phyloP scores from a whole-genome alignment of 2,888 invertebrate genomes.

The Biston betularia region DNA sequence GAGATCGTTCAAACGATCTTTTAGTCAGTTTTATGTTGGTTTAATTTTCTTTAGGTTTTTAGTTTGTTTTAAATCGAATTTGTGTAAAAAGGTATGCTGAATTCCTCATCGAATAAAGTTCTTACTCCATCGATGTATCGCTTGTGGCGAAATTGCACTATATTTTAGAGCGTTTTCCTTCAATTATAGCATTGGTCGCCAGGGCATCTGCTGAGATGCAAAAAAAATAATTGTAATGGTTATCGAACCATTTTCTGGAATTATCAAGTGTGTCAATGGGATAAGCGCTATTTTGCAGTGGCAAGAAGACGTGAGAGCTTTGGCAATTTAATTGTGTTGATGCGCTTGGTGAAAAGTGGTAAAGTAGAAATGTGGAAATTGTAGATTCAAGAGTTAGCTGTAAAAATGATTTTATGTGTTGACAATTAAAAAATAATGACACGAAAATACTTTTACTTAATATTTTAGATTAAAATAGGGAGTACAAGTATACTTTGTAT shows the following conservation, averaged over 20 bases:
- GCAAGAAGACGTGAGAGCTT: slow-evolving; percentile 5
- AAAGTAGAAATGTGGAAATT: slow-evolving; percentile 45
- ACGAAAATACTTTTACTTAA: too few species aligned
- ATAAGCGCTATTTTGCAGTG: slow-evolving; percentile 31
- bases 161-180: slow-evolving; percentile 75
- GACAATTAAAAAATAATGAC: not conserved
- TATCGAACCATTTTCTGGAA: slow-evolving; percentile 7
- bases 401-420: not conserved
- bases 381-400: not conserved
- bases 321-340: slow-evolving; percentile 14
- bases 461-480: too few species aligned
- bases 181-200: slow-evolving; percentile 76
- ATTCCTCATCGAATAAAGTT: slow-evolving; percentile 57
- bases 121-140: slow-evolving; percentile 61
- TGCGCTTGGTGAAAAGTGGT: slow-evolving; percentile 30
- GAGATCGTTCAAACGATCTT: too few species aligned
- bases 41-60: too few species aligned
- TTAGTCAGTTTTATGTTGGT: too few species aligned
- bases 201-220: slow-evolving; percentile 61
- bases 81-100: slow-evolving; percentile 56
- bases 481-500: too few species aligned
- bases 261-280: not conserved
- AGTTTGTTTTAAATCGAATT: not conserved
- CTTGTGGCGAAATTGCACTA: slow-evolving; percentile 70
- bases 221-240: slow-evolving; percentile 72